Base-by-base conservation (phyloP, 2,797 vertebrate genomes). In the Uromys caudimaculatus region DNA sequence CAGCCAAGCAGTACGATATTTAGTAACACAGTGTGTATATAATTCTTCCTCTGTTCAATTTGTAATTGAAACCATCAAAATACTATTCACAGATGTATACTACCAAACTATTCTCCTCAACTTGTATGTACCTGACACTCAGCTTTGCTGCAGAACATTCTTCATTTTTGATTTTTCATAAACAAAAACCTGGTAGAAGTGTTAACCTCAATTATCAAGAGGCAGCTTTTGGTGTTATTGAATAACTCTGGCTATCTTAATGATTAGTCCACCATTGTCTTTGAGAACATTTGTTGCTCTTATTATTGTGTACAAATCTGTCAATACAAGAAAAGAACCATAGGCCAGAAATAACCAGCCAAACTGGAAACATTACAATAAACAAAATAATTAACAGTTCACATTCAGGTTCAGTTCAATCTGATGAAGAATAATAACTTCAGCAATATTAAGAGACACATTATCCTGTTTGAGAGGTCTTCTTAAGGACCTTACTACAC, bases 351-450 rank as follows among this genome's bases (percentile, higher is more conserved):
- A 91, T 83, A 95, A 77, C 56, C 89, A 97, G 96, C 96, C 96
- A 95, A 90, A 94, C 83, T 96, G 94, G 96, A 91, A 97, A 96
- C 85, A 93, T 85, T 92, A 97, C 95, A 97, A 95, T 91, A 97
- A 97, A 91, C 93, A 97, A 97, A 97, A 97, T 92, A 98, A 98
- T 95, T 94, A 96, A 97, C 91, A 96, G 95, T 94, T 98, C 97
- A 97, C 97, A 94, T 96, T 97, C 96, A 97, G 90, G 96, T 97
- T 97, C 93, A 96, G 81, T 94, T 90, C 75, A 91, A 92, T n/a
- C 93, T 71, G 93, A 98, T 97, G 92, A 97, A 97, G 83, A 97
- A 93, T 86, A 97, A 93, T 90, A 93, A 97, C 21, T 89, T 96
- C 77, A 95, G 81, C 88, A 97, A 95, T 94, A 93, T 71, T 97